These are phyloP conservation scores for Drosophila silvestris DNA, from an alignment of 2,888 invertebrate species.

Conservation along the genomic window DNA sequence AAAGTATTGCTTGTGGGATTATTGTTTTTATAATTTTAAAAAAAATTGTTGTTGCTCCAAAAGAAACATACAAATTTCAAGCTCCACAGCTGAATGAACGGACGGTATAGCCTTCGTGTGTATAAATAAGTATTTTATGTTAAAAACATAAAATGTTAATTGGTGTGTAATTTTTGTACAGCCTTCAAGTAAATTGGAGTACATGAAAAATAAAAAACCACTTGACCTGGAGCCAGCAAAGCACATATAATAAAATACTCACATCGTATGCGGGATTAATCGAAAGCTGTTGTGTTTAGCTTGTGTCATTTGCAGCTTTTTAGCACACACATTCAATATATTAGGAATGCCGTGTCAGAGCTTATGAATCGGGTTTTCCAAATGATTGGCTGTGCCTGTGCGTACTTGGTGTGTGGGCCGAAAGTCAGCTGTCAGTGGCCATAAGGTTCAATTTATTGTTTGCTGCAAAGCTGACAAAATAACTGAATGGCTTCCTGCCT, in stretches of 20 bases:
- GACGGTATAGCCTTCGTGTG: neutral
- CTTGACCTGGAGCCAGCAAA: neutral
- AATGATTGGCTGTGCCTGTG: conserved; percentile 43
- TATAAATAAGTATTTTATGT: too few relatives aligned
- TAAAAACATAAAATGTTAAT: too few relatives aligned
- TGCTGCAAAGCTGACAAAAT: conserved; percentile 58
- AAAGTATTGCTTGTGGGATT: neutral
- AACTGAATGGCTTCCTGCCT: conserved; percentile 37
- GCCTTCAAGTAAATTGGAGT: neutral
- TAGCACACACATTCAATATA: conserved; percentile 21
- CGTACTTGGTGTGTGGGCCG: conserved; percentile 35
- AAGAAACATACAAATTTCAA: neutral
- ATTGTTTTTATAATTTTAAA: too few relatives aligned
- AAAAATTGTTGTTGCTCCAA: too few relatives aligned
- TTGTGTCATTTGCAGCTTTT: conserved; percentile 16
- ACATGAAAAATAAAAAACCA: neutral
- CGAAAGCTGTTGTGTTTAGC: neutral
- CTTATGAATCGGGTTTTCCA: conserved; percentile 63
- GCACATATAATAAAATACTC: neutral
- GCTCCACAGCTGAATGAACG: too few relatives aligned
- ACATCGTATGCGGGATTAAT: conserved; percentile 1
- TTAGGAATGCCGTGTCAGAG: conserved; percentile 48
- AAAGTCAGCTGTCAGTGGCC: conserved; percentile 74
- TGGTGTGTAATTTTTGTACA: too few relatives aligned
- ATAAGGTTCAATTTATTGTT: conserved; percentile 73